Evolutionary conservation across 2,113 vertebrate species (phyloP).

Genomic region (Vireo altiloquus): DNA sequence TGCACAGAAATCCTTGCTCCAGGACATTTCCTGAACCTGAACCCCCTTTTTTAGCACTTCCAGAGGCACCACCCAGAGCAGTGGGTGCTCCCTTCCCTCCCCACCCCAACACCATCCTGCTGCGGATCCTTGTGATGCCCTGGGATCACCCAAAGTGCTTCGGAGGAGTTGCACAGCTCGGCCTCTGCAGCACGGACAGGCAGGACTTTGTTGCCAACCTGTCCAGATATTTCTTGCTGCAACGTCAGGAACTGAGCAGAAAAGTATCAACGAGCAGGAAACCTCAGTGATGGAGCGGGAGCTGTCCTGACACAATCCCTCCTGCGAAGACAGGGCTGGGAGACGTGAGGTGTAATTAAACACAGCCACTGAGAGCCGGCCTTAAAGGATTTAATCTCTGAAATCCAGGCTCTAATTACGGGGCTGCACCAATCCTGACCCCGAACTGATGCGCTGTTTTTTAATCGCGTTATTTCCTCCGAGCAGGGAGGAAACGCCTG

Average conservation of each 20-base stretch:
- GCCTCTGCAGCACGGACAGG: not conserved
- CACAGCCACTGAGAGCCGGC: not conserved
- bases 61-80: not conserved
- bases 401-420: not conserved
- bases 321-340: not conserved
- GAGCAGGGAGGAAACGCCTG: not conserved
- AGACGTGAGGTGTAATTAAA: not conserved
- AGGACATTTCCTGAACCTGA: not conserved
- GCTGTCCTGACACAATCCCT: not conserved
- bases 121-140: not conserved
- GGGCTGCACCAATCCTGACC: not conserved
- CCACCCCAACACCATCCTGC: accelerated
- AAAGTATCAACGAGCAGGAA: not conserved
- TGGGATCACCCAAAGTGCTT: too few species aligned
- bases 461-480: not conserved
- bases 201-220: not conserved
- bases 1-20: not conserved
- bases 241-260: not conserved
- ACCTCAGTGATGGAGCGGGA: accelerated
- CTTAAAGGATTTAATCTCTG: not conserved
- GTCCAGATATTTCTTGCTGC: not conserved
- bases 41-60: not conserved
- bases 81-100: not conserved
- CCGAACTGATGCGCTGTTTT: not conserved
- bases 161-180: accelerated